Evolutionary conservation across 2,888 invertebrate genomes (phyloP), one percentile per base, ranked within the genome.

Genomic region (Unio delphinus): DNA sequence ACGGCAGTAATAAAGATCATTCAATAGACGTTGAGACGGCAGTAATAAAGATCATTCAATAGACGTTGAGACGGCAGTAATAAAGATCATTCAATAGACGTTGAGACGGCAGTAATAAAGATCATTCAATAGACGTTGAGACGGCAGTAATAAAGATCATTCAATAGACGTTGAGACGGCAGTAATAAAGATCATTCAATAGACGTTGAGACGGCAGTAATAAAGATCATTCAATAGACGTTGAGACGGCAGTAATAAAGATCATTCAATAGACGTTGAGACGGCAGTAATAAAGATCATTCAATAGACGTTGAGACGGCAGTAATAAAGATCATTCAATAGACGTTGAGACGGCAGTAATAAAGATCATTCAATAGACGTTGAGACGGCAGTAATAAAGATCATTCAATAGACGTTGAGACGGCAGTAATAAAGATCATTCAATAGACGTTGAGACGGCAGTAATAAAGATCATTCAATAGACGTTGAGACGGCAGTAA

Each of bases 1-100:
- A n/a, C n/a, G n/a, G n/a, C 84, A 4, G 82, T 79, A 5, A 69
- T 86, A 11, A 82, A 80, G 61, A 80, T 87, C n/a, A 73, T 84
- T 23, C 65, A n/a, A n/a, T n/a, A n/a, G n/a, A n/a, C n/a, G n/a
- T n/a, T n/a, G n/a, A n/a, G n/a, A n/a, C n/a, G n/a, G n/a, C 84
- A 4, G 82, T 79, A 5, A 69, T 86, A 11, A 82, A 80, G 61
- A 80, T 87, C n/a, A 73, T 84, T 23, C 65, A n/a, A n/a, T n/a
- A n/a, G n/a, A n/a, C n/a, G n/a, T n/a, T n/a, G n/a, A n/a, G n/a
- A n/a, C n/a, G n/a, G n/a, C 84, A 4, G 82, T 79, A 5, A 69
- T 86, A 11, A 82, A 80, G 61, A 80, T 87, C n/a, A 73, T 84
- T 23, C 65, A n/a, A n/a, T n/a, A n/a, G n/a, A n/a, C n/a, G n/a